Evolutionary conservation across 92 coral and sea anemone species (phyloP).

Genomic region (Chrysogorgia sp.): DNA sequence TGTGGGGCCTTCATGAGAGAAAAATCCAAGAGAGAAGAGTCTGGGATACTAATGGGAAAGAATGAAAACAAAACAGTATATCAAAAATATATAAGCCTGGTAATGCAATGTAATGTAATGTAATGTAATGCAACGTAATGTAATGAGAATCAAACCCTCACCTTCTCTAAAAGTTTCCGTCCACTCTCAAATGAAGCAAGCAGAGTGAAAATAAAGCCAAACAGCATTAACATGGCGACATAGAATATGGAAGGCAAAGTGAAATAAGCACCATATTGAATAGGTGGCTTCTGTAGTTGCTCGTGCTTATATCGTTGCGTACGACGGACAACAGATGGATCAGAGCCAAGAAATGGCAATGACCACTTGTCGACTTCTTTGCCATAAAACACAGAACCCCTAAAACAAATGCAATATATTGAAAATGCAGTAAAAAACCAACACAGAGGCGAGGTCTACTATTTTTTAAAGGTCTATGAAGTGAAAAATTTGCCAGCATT

Average conservation of each 20-base stretch:
- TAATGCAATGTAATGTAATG: background rate
- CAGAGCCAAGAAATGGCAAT: conserved; percentile 91
- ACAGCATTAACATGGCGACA: conserved; percentile 70
- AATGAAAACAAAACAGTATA: too few relatives aligned
- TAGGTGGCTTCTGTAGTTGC: conserved; percentile 62
- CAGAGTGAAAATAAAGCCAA: conserved; percentile 80
- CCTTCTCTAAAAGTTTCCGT: conserved; percentile 82
- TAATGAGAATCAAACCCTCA: conserved; percentile 10
- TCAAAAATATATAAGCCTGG: too few relatives aligned
- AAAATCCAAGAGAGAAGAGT: conserved; percentile 79
- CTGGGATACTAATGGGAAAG: conserved; percentile 73
- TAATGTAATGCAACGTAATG: too few relatives aligned
- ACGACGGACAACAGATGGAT: conserved; percentile 88
- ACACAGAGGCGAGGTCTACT: too few relatives aligned
- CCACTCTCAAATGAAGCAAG: conserved; percentile 85
- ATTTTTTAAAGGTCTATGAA: too few relatives aligned
- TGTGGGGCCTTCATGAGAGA: conserved; percentile 95
- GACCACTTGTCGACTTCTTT: conserved; percentile 85
- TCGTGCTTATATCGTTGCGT: conserved; percentile 81
- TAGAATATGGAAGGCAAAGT: conserved; percentile 63
- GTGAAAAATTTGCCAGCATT: too few relatives aligned
- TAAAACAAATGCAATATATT: conserved; percentile 13
- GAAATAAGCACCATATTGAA: conserved; percentile 89
- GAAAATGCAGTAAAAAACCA: too few relatives aligned
- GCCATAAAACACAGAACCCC: conserved; percentile 75